phyloP scores from a whole-genome alignment of 2,888 invertebrate genomes.

The Adela reaumurella region DNA sequence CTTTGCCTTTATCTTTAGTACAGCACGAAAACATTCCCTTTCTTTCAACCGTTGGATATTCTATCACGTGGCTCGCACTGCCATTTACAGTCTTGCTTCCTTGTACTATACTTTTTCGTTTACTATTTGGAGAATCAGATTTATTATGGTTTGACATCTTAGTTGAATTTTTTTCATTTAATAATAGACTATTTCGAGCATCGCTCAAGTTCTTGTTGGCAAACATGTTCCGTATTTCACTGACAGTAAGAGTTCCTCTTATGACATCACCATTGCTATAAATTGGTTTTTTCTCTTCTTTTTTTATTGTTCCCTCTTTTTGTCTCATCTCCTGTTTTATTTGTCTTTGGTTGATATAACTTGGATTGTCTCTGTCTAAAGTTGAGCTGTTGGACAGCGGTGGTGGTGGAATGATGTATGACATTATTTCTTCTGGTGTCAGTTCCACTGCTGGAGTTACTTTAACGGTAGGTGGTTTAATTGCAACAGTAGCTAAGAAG shows the following conservation, averaged over 20 bases:
- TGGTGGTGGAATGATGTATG: conserved; percentile 80
- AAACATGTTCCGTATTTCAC: conserved; percentile 52
- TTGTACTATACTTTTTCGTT: conserved; percentile 34
- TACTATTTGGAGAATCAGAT: conserved; percentile 41
- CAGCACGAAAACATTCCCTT: conserved; percentile 72
- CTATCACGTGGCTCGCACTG: conserved; percentile 55
- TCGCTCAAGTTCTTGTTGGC: conserved; percentile 47
- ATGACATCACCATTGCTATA: conserved; percentile 40
- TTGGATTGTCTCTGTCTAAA: conserved; percentile 38
- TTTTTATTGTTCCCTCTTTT: conserved; percentile 15
- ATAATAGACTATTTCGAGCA: conserved; percentile 46
- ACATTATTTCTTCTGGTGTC: conserved; percentile 80
- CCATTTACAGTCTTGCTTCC: conserved; percentile 40
- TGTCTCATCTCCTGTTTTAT: conserved; percentile 26
- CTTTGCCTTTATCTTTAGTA: conserved; percentile 56
- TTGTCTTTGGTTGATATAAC: conserved; percentile 39
- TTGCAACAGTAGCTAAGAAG: conserved; percentile 77
- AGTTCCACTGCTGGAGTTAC: conserved; percentile 72
- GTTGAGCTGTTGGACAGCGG: conserved; percentile 56
- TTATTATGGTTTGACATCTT: conserved; percentile 26
- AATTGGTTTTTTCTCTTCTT: conserved; percentile 21
- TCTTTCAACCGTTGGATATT: conserved; percentile 69
- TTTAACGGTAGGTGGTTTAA: conserved; percentile 76
- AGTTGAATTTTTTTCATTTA: conserved; percentile 35
- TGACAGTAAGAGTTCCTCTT: conserved; percentile 56